Evolutionary conservation across 2,888 invertebrate genomes (phyloP).

Genomic region (Odontocolon sp.): DNA sequence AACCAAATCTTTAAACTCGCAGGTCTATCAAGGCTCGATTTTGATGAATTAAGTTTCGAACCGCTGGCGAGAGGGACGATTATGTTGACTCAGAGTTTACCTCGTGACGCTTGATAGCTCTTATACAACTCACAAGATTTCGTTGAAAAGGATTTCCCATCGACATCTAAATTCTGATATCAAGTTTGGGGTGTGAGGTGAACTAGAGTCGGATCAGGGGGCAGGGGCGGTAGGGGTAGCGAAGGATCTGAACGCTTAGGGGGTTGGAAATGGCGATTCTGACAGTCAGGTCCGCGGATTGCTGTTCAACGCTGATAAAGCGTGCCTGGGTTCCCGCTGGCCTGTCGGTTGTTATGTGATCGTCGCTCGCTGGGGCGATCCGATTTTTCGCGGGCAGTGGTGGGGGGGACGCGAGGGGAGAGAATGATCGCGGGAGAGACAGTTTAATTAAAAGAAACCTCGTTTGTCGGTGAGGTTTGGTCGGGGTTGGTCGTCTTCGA

Average conservation of each 20-base stretch:
- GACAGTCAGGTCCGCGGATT: conserved; percentile 19
- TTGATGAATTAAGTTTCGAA: too few relatives aligned
- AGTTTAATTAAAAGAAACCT: conserved; percentile 81
- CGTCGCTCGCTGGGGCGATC: conserved; percentile 65
- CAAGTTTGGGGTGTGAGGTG: conserved; percentile 45
- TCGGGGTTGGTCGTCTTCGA: background rate
- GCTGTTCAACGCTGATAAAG: conserved; percentile 78
- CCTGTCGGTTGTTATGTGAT: conserved; percentile 75
- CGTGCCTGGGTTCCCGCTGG: conserved; percentile 60
- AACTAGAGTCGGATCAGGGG: conserved; percentile 48
- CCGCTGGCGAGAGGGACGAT: too few relatives aligned
- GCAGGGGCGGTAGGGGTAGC: conserved; percentile 25
- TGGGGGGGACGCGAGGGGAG: conserved; percentile 64
- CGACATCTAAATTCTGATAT: conserved; percentile 6
- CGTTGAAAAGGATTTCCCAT: background rate
- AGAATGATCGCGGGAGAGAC: conserved; percentile 63
- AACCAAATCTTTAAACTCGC: too few relatives aligned
- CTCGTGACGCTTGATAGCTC: too few relatives aligned
- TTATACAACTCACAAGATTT: too few relatives aligned
- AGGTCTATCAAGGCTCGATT: too few relatives aligned
- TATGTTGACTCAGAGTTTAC: too few relatives aligned
- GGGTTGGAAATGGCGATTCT: background rate
- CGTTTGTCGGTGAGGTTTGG: conserved; percentile 59
- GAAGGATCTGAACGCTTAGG: background rate
- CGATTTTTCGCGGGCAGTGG: conserved; percentile 66